These are phyloP conservation scores for Adelges cooleyi DNA, from an alignment of 1,140 invertebrate genomes.

Conservation along the genomic window DNA sequence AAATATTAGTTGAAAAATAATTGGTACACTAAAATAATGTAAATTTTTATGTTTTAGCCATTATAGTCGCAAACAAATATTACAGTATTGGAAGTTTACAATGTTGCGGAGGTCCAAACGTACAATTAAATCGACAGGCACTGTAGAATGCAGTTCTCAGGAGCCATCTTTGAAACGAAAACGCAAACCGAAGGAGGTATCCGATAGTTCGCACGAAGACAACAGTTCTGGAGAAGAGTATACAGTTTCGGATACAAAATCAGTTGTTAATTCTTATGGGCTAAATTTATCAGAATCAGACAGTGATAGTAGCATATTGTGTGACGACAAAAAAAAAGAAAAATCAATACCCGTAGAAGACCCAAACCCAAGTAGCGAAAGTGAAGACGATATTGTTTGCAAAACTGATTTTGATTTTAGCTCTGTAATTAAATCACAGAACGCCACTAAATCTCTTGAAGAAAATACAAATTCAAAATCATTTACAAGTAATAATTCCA, in stretches of 20 bases:
- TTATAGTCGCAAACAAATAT: too few relatives aligned
- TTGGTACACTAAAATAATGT: too few relatives aligned
- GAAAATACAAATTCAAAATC: too few relatives aligned
- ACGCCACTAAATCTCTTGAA: not conserved
- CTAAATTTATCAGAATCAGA: conserved; percentile 21
- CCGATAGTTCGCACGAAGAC: not conserved
- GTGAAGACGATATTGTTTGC: conserved; percentile 2
- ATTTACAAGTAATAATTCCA: too few relatives aligned
- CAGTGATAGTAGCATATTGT: not conserved
- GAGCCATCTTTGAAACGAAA: not conserved
- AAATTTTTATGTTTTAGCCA: too few relatives aligned
- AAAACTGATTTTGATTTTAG: conserved; percentile 21
- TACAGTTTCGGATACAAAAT: too few relatives aligned
- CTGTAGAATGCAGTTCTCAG: not conserved
- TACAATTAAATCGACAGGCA: not conserved
- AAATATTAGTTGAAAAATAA: too few relatives aligned
- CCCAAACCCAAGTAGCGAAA: not conserved
- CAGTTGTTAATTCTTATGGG: too few relatives aligned
- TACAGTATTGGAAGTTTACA: not conserved
- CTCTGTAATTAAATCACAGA: not conserved
- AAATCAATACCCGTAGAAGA: not conserved
- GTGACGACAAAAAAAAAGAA: not conserved
- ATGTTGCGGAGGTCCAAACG: conserved; percentile 14
- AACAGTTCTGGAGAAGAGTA: not conserved
- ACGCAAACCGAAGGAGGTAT: not conserved